Evolutionary conservation across 2,113 vertebrate species (phyloP), one percentile per base, ranked within the genome.

Genomic region (Arvicanthis niloticus): DNA sequence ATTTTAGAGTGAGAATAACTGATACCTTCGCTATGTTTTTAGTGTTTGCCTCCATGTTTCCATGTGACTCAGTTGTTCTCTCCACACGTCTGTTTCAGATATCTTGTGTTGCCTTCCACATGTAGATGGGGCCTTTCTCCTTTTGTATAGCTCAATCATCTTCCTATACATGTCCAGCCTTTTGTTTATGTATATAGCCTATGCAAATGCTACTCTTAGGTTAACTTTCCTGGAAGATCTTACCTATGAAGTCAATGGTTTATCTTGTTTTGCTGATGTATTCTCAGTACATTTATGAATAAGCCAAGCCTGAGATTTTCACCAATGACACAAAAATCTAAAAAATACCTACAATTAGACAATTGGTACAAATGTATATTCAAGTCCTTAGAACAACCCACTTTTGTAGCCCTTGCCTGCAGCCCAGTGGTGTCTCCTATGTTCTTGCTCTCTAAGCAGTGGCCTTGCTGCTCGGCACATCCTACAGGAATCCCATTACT

Each of bases 151-250:
- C 17, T 70, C 37, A 40, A 2, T 37, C 0, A 3, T 19, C n/a
- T 53, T 76, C 11, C 26, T 21, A 56, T 7, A 58, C 31, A 42
- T 80, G 56, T 10, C 5, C 62, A 87, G 21, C 3, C n/a, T 65
- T n/a, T 94, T 67, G 19, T 37, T 86, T 85, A 26, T 1, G 13
- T 72, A 17, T n/a, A 21, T n/a, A 53, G 2, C 9, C 40, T 67
- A 67, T 37, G 1, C 48, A 42, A 77, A 13, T 78, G 1, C 10
- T 70, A 17, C 68, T 34, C 7, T 93, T 65, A 45, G 15, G 21
- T 53, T 29, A 81, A 80, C 42, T 96, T 86, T 95, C 26, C 29
- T 91, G 40, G 22, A 11, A 91, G 88, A 89, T 68, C 89, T 78
- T 53, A 81, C 2, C 21, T 19, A 82, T 17, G 26, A 89, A 75